Base-by-base conservation (phyloP, 2,113 vertebrate species). In the Uria aalge region DNA sequence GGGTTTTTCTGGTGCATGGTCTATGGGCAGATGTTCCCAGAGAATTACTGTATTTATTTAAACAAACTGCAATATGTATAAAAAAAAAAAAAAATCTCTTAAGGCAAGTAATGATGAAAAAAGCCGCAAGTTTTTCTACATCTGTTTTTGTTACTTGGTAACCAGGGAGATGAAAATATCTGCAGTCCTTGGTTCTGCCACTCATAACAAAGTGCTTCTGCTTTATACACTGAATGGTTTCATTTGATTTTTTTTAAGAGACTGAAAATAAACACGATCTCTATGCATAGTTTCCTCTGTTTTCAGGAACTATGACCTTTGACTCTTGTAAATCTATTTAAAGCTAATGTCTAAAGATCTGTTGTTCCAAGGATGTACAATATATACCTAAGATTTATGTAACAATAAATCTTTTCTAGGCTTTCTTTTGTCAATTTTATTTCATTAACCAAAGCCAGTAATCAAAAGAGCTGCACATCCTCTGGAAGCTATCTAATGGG, bases 191-290 rank as follows among this genome's bases (percentile, higher is more conserved):
- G 78, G 83, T 97, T 97, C 85, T 93, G 92, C 94, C 97, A 94
- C 87, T 75, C 93, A 96, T 91, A 97, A 96, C 94, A 96, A 97
- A 94, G 94, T 94, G 81, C 86, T 97, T 95, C 93, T 97, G 86
- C 96, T 98, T 97, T 97, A 96, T 96, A 90, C 78, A 89, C 93
- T 96, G 92, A 90, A 97, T 90, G 71, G 96, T 92, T 96, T 88
- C 90, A 96, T 94, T 95, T 95, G 93, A 95, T 96, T 97, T 97
- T 98, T 97, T 97, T 97, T 94, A 97, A 98, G 95, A 96, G 96
- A 88, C 94, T 96, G 95, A 98, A 98, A 98, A 98, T 98, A 98
- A 98, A 98, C 96, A 97, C 24, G 43, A 97, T 94, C 96, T 97
- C 94, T 90, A 92, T 95, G 94, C 92, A 94, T 94, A 97, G 96